Conservation (phyloP, 2,888 invertebrate species). For the Yponomeuta plumbellus region DNA sequence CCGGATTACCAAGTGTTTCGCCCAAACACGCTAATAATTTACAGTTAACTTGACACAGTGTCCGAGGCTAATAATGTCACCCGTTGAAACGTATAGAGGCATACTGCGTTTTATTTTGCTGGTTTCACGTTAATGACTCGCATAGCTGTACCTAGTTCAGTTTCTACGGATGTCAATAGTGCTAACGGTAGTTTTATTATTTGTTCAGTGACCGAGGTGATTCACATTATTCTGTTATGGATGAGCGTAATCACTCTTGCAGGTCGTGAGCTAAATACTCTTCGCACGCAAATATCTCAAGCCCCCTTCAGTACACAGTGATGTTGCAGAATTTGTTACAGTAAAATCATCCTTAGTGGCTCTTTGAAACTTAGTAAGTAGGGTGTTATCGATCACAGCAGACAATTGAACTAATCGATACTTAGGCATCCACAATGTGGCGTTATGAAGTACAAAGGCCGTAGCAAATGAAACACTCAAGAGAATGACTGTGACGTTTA, state of each 20-base stretch:
- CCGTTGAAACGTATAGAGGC: not conserved
- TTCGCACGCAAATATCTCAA: no score
- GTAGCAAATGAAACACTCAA: no score
- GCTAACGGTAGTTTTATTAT: not conserved
- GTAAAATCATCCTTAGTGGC: no score
- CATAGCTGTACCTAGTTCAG: not conserved
- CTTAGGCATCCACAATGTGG: no score
- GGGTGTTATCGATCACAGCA: no score
- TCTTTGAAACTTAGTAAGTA: no score
- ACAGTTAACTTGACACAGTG: constrained; percentile 9
- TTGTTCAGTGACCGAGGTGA: not conserved
- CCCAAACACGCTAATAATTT: not conserved
- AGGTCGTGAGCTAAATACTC: not conserved
- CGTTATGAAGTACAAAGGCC: no score
- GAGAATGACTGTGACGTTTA: no score
- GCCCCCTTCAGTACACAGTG: no score
- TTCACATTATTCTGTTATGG: not conserved
- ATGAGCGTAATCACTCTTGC: not conserved
- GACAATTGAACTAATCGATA: no score
- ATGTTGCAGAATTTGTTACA: no score
- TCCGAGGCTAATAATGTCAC: not conserved
- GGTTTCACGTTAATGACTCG: constrained; percentile 11
- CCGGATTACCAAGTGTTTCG: not conserved
- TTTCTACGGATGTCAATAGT: constrained; percentile 3
- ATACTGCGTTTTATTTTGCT: not conserved